A percentile compares a stretch with the other conserved stretches of the same genome.
These are phyloP conservation scores for Entomyzon cyanotis DNA, from an alignment of 2,113 vertebrate genomes.

Conservation along the genomic window DNA sequence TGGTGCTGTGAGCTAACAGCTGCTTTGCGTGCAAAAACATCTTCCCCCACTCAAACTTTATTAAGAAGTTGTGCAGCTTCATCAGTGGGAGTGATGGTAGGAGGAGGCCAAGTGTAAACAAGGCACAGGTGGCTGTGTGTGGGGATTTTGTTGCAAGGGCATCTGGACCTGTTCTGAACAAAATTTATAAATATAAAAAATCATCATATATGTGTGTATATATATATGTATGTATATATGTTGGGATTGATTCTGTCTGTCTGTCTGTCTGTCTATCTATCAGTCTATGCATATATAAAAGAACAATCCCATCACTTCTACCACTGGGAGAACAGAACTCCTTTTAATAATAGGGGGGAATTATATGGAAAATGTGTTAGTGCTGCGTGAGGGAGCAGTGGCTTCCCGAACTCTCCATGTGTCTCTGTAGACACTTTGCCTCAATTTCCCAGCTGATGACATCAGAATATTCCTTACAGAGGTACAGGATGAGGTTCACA, in stretches of 20 bases:
- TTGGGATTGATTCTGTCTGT: background rate
- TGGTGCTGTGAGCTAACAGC: background rate
- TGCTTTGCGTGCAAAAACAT: background rate
- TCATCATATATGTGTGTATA: fast-evolving
- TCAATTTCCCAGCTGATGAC: background rate
- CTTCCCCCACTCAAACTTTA: constrained; percentile 1
- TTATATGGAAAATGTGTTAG: background rate
- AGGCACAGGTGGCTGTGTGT: constrained; percentile 14
- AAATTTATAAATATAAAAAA: background rate
- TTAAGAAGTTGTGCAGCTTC: background rate
- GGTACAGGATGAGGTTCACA: background rate
- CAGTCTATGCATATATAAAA: background rate
- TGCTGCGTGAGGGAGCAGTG: background rate
- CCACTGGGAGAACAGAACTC: background rate
- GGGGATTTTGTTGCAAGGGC: background rate
- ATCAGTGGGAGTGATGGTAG: background rate
- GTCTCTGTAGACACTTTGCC: background rate
- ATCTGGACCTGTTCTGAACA: background rate
- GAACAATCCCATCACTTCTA: background rate
- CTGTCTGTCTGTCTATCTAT: background rate
- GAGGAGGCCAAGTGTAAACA: constrained; percentile 18
- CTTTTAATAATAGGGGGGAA: background rate
- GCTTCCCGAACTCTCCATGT: background rate
- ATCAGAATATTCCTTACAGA: background rate
- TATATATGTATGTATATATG: background rate